Evolutionary conservation across 2,888 invertebrate genomes (phyloP), one percentile per base, ranked within the genome.

Genomic region (Oxycera nigricornis): DNA sequence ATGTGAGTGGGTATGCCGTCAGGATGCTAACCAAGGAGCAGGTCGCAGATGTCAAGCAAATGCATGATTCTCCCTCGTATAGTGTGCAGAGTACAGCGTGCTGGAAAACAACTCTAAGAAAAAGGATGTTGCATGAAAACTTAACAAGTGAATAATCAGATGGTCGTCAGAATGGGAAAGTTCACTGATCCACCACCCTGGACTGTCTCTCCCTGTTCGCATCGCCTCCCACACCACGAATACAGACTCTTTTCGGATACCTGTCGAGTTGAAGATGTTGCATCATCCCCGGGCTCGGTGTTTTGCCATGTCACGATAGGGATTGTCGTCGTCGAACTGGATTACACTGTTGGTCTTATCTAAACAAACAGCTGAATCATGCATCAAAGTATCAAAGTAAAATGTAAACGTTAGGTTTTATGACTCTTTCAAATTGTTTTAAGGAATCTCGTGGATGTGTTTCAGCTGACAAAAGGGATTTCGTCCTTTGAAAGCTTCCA

Each of bases 321-420:
- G n/a, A n/a, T n/a, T n/a, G n/a, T n/a, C n/a, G 65, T 65, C 65
- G 26, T 31, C n/a, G 55, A 52, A 70, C 55, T 52, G 52, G 55
- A 70, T 70, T 70, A 70, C 70, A 55, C 31, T 70, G 70, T 70
- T 70, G 70, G 70, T 55, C 70, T 70, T 70, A 70, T 52, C 70
- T 55, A 50, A 52, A 70, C 52, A 52, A 70, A 70, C 70, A 70
- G 52, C 52, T 30, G 70, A 30, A 70, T 52, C 70, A 52, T 70
- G 70, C 22, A 70, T 52, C 70, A 52, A 31, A 31, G 31, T 35
- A 70, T 52, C 52, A 35, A n/a, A 20, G 35, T 30, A n/a, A 31
- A 14, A 52, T 52, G 22, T 52, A 30, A 35, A 55, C 30, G 39
- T 70, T 52, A 31, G 31, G 24, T 70, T 55, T 70, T 52, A 52